Evolutionary conservation across 1,140 invertebrate species (phyloP), one percentile per base, ranked within the genome.

Genomic region (Drosophila pachea): DNA sequence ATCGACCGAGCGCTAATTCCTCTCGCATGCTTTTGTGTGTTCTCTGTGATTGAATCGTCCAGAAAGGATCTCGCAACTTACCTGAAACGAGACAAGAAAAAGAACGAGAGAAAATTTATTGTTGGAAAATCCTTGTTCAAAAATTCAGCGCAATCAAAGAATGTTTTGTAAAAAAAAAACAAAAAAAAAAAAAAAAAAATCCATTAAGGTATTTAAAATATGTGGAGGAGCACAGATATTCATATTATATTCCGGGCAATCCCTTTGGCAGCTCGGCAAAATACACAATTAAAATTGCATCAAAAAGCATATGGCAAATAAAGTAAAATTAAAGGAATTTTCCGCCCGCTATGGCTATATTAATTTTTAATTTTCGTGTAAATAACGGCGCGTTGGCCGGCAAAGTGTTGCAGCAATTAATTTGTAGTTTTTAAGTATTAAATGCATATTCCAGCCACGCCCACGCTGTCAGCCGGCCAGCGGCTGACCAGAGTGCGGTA

Each of bases 361-460:
- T 78, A 78, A 78, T 71, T 78, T 71, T 78, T 78, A 78, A 78
- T 78, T 78, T 74, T 76, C 60, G 71, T 78, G 71, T 70, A 78
- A 74, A 78, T 77, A 73, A 61, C 22, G 56, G 9, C 31, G 14
- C 22, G 22, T 22, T 3, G 33, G 43, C 11, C 42, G 35, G 49
- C 9, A 56, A 74, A 72, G 48, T 58, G 72, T 72, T 72, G 61
- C 53, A 45, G 62, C 76, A 78, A 78, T 78, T 74, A 78, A 78
- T 78, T 74, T 78, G 67, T 64, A 74, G 70, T 73, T 68, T 65
- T 62, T 68, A 64, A 64, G 38, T 31, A 64, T 64, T 64, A 47
- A 64, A 54, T 54, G 50, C n/a, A 45, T 31, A 54, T 52, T 31
- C 16, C 35, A 12, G 35, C 53, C 48, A 65, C 48, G 45, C 55